Base-by-base conservation (phyloP, 2,113 vertebrate species). In the Xyrauchen texanus region DNA sequence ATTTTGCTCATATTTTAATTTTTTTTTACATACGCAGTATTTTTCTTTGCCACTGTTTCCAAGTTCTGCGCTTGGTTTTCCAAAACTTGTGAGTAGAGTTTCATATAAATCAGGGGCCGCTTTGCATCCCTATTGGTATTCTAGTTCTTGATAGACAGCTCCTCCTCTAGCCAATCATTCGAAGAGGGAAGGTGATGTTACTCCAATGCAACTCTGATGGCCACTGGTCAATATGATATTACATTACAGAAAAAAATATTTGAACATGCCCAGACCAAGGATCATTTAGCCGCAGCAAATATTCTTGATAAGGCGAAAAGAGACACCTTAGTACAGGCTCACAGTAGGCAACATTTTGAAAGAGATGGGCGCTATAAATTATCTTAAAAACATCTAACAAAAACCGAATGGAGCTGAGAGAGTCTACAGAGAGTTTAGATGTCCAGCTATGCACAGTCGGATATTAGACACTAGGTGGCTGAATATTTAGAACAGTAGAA, bases 391-490 rank as follows among this genome's bases (percentile, higher is more conserved):
- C 52, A 13, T 81, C 63, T 68, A 47, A 60, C 49, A 68, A 68
- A 61, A 75, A 52, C 11, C 15, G 62, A 58, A 52, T 79, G 53
- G 53, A 69, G 42, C 65, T 78, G 9, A 69, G 12, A 49, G 58
- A 70, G 64, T 70, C 12, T 49, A 57, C 68, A 44, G 53, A 61
- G 4, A 52, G 49, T 60, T 60, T 81, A n/a, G 51, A 75, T 16
- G 10, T 75, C 13, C 63, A 60, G 62, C 60, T 64, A 11, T 16
- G 60, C 42, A 80, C 10, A 42, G 78, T 21, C 13, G 60, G 45
- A 66, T 80, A 16, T 44, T 72, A 42, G 78, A 71, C 49, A 71
- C 55, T 13, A 72, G 68, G 21, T 80, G 68, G 61, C 68, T 64
- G 16, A 10, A 72, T 45, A 46, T 74, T 66, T 58, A 66, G 78